Evolutionary conservation across 2,888 invertebrate species (phyloP), one percentile per base, ranked within the genome.

Genomic region (Oxystoma pomonae): DNA sequence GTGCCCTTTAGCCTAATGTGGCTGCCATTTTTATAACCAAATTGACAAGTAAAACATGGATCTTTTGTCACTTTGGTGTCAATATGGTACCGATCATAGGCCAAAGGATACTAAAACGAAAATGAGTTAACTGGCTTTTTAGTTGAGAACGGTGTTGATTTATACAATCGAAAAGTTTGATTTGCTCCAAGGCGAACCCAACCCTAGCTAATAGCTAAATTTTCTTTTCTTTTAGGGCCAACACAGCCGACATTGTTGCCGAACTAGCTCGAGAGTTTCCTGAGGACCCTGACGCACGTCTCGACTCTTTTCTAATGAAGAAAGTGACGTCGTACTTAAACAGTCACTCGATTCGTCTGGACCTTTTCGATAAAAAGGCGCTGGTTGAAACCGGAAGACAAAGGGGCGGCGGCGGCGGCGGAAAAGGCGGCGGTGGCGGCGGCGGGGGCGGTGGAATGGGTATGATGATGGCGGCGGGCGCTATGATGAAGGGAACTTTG

Each of bases 231-330:
- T 35, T 35, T 35, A 35, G 35, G 7, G 82, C 86, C 21, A 86
- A 87, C 57, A 84, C 84, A 1, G 83, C 88, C 1, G 90, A 91
- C 68, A 84, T 91, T 53, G 88, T 91, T 68, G 87, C 90, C 0
- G 91, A 91, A 75, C 78, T 92, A 1, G 90, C 91, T 0, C 84
- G 90, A 65, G 87, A 89, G 56, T 87, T 90, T 73, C 90, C 91
- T 0, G 87, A 89, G 56, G 90, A 90, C 74, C 87, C 90, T 12
- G 90, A 90, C 72, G 89, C 89, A 58, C 84, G 90, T 35, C 78
- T 93, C 59, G 91, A 92, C 75, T 90, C 89, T 53, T 91, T 88
- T 71, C 81, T 93, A 35, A 73, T 91, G 69, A 89, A 87, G 71
- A 88, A 88, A 74, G 80, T 92, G 58, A 87, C 88, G 17, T 86